Percentiles rank a stretch among this genome's conserved stretches.
Evolutionary conservation across 2,797 vertebrate genomes (phyloP).

Genomic region (Acrossocheilus fasciatus): DNA sequence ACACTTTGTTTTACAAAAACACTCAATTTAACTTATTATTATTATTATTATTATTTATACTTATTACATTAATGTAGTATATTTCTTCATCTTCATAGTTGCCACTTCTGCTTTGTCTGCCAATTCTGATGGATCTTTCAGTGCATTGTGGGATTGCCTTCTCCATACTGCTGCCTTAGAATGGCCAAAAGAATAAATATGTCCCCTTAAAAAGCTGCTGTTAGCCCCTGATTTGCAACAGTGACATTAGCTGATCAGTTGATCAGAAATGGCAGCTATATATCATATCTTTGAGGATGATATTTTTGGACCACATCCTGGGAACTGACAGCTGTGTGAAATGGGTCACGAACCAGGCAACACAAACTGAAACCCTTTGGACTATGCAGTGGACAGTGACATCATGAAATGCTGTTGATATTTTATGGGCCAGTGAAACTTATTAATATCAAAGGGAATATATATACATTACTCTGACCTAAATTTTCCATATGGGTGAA

Average conservation of each 20-base stretch:
- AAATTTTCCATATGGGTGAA: constrained; percentile 22
- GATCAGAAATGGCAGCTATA: neutral
- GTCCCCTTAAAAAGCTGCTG: constrained; percentile 6
- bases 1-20: too few relatives aligned
- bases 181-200: neutral
- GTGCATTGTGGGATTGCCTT: constrained; percentile 10
- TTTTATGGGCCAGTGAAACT: constrained; percentile 24
- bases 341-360: constrained; percentile 17
- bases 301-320: constrained; percentile 10
- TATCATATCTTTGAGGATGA: neutral
- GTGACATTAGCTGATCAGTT: neutral
- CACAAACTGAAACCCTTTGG: constrained; percentile 8
- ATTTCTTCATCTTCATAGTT: neutral
- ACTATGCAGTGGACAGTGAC: constrained; percentile 3
- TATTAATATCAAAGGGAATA: constrained; percentile 39
- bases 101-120: neutral
- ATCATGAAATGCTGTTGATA: constrained; percentile 24
- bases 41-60: too few relatives aligned
- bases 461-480: constrained; percentile 25
- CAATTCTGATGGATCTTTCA: neutral
- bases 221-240: neutral
- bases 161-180: neutral
- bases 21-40: too few relatives aligned
- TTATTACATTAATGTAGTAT: neutral
- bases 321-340: constrained; percentile 1